Base-by-base conservation (phyloP, 2,888 invertebrate genomes). In the Drosophila helvetica region DNA sequence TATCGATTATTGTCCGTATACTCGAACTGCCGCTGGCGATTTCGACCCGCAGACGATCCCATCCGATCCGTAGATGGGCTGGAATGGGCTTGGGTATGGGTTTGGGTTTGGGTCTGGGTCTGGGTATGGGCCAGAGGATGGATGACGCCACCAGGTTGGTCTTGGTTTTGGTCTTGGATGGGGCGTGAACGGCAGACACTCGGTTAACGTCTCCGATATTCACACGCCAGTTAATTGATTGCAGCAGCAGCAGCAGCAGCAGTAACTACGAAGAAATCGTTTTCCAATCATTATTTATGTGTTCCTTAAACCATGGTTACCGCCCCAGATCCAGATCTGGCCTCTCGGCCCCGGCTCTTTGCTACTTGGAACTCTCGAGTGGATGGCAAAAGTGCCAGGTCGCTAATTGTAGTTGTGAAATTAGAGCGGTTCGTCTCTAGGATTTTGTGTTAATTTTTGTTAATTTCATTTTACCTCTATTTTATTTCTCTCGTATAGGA, bases 211-310 rank as follows among this genome's bases (percentile, higher is more conserved):
- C 74, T 84, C 77, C n/a, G 64, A 74, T 67, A 81, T 87, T 83
- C 82, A 83, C 82, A 87, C 87, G 87, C 82, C 69, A 70, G 54
- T 71, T 79, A 87, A 83, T 83, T 85, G 84, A 82, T 83, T 80
- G 67, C 65, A 56, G 70, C 62, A 74, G 68, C 60, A 69, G 56
- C 69, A 25, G 50, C 38, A 15, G 15, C 33, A 70, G 58, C 70
- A 25, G 51, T 38, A 38, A 38, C 38, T 38, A 38, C 33, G 43
- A 51, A 71, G 51, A 70, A 70, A 70, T 74, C 54, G 71, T 74
- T 84, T 84, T 78, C 48, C 68, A 78, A 86, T 81, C 87, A 82
- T 86, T 86, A 82, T 57, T 53, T 46, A 42, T 19, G 55, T 43
- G 63, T 72, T 62, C 54, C 33, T 45, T 53, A 43, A 43, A 18